These are phyloP conservation scores for Phodopus roborovskii DNA, from an alignment of 2,113 vertebrate genomes.

Conservation along the genomic window DNA sequence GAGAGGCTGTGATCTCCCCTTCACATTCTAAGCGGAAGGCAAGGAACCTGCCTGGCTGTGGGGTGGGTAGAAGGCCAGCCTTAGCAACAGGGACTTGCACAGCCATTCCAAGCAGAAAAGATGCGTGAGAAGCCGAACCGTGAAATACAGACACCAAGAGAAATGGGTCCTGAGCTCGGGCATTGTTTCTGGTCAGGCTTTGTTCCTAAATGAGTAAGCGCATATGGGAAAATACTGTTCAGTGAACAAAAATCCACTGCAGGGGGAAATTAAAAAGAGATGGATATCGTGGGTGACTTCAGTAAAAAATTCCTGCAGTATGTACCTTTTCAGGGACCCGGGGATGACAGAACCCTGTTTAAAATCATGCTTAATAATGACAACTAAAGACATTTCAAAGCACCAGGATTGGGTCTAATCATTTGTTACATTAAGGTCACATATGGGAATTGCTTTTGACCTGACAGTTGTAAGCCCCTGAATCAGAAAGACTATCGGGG, in stretches of 20 bases:
- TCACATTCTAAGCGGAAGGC: background rate
- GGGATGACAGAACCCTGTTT: conserved; percentile 29
- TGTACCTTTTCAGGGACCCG: background rate
- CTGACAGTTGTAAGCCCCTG: conserved; percentile 34
- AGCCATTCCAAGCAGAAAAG: background rate
- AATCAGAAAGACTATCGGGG: conserved; percentile 59
- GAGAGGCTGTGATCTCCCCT: background rate
- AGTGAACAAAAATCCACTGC: background rate
- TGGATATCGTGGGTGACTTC: background rate
- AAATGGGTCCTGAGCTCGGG: background rate
- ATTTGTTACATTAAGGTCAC: conserved; percentile 60
- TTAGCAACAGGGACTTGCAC: background rate
- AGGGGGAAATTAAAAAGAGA: conserved; percentile 6
- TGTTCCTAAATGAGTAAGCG: background rate
- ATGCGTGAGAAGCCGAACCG: background rate
- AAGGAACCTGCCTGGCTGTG: background rate
- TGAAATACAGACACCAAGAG: background rate
- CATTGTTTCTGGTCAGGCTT: background rate
- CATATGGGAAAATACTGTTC: background rate
- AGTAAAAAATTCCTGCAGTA: conserved; percentile 18
- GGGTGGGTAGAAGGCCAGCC: background rate
- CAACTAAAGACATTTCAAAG: conserved; percentile 55
- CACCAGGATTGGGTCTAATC: conserved; percentile 27
- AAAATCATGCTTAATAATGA: conserved; percentile 60
- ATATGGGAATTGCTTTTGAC: conserved; percentile 62